Evolutionary conservation across 1,140 invertebrate genomes (phyloP), one percentile per base, ranked within the genome.

Genomic region (Anthonomus grandis): DNA sequence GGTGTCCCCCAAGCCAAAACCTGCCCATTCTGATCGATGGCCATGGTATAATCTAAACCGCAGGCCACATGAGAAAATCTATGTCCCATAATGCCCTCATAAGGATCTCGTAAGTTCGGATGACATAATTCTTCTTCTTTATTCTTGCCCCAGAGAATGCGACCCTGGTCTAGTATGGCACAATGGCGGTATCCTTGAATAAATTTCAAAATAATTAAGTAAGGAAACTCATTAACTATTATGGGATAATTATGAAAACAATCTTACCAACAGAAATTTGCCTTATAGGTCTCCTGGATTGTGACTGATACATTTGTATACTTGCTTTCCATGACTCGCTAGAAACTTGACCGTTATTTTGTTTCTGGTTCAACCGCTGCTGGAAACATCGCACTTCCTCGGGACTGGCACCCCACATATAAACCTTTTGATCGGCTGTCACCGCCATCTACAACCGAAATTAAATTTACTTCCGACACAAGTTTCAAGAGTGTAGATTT

Each of bases 391-490:
- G 74, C 9, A 91, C 73, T 56, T 83, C 83, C 72, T 89, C 86
- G 0, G 89, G 89, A 72, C 86, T 90, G 23, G 82, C 81, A 3
- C 90, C 90, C 89, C 89, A 93, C 5, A 79, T 79, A 63, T 84
- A 90, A 10, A 93, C 72, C 65, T 81, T 78, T 65, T 88, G 85
- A 41, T 81, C 77, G 6, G 73, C 71, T 49, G 82, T 83, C 44
- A 90, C 79, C 39, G 84, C 88, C 64, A 90, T 74, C 87, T 90
- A 63, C 9, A 37, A 31, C 27, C 27, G 27, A 31, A 36, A 50
- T 18, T 27, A 36, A 45, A 60, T 50, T 21, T 12, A 19, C 10
- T 19, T 34, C n/a, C 45, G 12, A 13, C n/a, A 2, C 31, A 34
- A 34, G 1, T 34, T 12, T 34, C 10, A 34, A 34, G 13, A 34